Evolutionary conservation across 2,797 vertebrate species (phyloP), one percentile per base, ranked within the genome.

Genomic region (Eidolon dupreanum): DNA sequence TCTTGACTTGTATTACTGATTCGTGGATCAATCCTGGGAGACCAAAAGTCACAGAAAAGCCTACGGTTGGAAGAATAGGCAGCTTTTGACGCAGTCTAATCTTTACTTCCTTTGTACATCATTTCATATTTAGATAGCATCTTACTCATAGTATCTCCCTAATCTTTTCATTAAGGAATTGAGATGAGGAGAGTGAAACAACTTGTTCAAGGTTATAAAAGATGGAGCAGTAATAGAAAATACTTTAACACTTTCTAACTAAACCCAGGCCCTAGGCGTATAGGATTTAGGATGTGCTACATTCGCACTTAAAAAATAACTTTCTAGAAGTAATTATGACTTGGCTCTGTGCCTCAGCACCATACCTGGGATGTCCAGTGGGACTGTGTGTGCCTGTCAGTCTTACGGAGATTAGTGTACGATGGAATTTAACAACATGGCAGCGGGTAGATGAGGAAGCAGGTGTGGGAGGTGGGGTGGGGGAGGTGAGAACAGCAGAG

Each of bases 51-150:
- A 95, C 31, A 68, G 71, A 43, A 70, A 96, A 96, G 81, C 73
- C 68, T 43, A 41, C 8, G 19, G n/a, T 65, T 57, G 78, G 74
- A 83, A 87, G 88, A 71, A 95, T 86, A 41, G 28, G 78, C 78
- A n/a, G 90, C 36, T 87, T 94, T 75, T 93, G 78, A 93, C 43
- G 28, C 20, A 16, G 65, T 88, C 78, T 94, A 71, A 75, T 73
- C 88, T 53, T 66, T 77, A 66, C 94, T 97, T 91, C 74, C 61
- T 88, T 95, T 53, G 75, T 82, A 79, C 26, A n/a, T 89, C 85
- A 94, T 95, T 94, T 97, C 65, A 89, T 95, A 96, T 95, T 96
- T 97, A 97, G 95, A 96, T 91, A 96, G 86, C 85, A 94, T 88
- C 86, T 95, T 49, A 1, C 49, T 33, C 91, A 91, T 97, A 77